Evolutionary conservation across 35 echinoderm and acorn worm genomes (phyloP), one percentile per base, ranked within the genome.

Genomic region (Lytechinus pictus): DNA sequence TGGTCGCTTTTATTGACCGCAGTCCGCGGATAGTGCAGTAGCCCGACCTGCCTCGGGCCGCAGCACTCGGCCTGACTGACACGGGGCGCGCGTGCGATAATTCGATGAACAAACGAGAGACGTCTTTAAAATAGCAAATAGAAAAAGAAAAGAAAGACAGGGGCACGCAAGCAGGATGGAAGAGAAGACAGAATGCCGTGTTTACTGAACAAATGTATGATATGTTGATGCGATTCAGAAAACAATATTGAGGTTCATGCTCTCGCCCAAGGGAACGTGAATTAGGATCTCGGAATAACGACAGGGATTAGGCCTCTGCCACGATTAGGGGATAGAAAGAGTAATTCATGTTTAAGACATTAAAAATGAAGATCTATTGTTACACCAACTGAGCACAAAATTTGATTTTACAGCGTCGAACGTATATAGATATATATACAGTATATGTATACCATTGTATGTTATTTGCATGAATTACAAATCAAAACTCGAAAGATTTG

Each of bases 141-240:
- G 28, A 90, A 21, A 90, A 90, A 90, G 88, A 90, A 52, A 90
- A 90, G 44, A 90, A 27, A 51, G 88, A 90, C 11, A 51, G 10
- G 88, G 52, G 29, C 28, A 90, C 19, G 21, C 66, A 79, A 14
- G 66, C 66, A 90, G 24, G 88, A 90, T 51, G 88, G 28, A 90
- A 0, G 52, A 44, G 52, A 54, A 90, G 28, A 90, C 28, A 90
- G 88, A 54, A 90, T 79, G 88, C 16, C 28, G 16, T 90, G 88
- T 90, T 90, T 90, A 90, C 88, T 90, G 88, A 90, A 90, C 88
- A 90, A 90, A 90, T 90, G 88, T 54, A 90, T 90, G 88, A 90
- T 90, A 90, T 90, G 88, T 90, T 90, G 88, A 90, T 90, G 88
- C 88, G 88, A 90, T 90, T 90, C 88, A 14, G 52, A 90, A 90